These are phyloP conservation scores for Mimumesa dahlbomi DNA, from an alignment of 2,888 invertebrate species.

Conservation along the genomic window DNA sequence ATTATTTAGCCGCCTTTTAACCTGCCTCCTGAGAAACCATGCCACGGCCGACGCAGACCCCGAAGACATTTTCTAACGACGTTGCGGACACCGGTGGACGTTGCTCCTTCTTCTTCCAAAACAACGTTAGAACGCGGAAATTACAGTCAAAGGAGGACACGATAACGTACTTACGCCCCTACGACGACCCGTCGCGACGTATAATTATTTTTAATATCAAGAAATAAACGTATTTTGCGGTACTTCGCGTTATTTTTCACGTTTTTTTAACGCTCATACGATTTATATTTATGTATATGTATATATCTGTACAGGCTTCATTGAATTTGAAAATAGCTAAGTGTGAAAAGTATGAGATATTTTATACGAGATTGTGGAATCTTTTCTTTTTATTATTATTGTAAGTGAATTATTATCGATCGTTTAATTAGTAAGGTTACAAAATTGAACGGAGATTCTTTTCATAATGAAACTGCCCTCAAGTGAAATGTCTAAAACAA, in stretches of 20 bases:
- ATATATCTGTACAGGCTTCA: too few species aligned
- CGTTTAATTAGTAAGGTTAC: too few species aligned
- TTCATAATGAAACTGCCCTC: too few species aligned
- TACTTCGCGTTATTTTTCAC: not conserved
- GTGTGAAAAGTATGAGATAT: too few species aligned
- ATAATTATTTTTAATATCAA: not conserved
- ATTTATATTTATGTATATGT: too few species aligned
- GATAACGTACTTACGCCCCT: constrained; percentile 36
- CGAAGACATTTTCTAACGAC: constrained; percentile 56
- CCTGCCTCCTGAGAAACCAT: constrained; percentile 54
- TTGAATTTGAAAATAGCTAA: too few species aligned
- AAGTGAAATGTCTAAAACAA: too few species aligned
- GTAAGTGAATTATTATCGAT: too few species aligned
- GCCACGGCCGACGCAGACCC: constrained; percentile 21
- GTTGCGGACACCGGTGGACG: constrained; percentile 35
- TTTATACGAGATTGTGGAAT: too few species aligned
- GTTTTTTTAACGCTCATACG: too few species aligned
- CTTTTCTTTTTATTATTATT: too few species aligned
- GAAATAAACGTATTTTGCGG: not conserved
- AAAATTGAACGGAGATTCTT: too few species aligned
- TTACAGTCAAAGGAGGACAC: constrained; percentile 34
- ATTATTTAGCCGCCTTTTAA: constrained; percentile 64
- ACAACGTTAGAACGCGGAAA: constrained; percentile 52
- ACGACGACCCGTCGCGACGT: not conserved
- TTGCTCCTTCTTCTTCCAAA: constrained; percentile 41